Evolutionary conservation across 2,113 vertebrate genomes (phyloP).

Genomic region (Alaudala cheleensis): DNA sequence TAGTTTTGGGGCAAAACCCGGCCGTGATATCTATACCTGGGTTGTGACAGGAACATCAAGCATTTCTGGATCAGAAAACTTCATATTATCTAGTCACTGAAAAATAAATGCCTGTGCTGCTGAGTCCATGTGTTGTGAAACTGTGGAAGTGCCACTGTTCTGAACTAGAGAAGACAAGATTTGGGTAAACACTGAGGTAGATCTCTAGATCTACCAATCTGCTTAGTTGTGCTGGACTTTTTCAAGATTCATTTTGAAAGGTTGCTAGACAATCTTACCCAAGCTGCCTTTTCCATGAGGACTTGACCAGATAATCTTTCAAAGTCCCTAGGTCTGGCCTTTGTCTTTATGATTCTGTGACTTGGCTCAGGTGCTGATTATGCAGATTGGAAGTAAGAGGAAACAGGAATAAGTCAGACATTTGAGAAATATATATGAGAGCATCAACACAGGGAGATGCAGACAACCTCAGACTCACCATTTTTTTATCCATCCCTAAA

Average conservation of each 20-base stretch:
- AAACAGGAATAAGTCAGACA: not conserved
- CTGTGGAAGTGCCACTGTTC: not conserved
- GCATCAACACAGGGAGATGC: not conserved
- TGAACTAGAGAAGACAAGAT: not conserved
- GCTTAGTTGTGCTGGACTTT: not conserved
- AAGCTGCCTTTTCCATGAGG: not conserved
- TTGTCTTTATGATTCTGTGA: not conserved
- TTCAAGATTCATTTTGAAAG: not conserved
- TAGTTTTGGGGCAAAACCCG: not conserved
- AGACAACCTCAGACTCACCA: not conserved
- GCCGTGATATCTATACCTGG: not conserved
- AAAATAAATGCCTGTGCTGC: not conserved
- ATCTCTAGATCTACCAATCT: not conserved
- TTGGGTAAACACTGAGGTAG: not conserved
- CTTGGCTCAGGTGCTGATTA: not conserved
- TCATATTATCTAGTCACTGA: not conserved
- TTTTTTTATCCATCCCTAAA: not conserved
- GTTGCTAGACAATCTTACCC: not conserved
- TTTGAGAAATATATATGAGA: not conserved
- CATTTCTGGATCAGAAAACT: not conserved
- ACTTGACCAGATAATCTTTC: not conserved
- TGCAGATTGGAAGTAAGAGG: not conserved
- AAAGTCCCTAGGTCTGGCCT: not conserved
- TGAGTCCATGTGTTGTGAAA: not conserved
- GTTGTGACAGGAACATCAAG: not conserved